Conservation (phyloP, 2,113 vertebrate species). For the Ammodramus savannarum region DNA sequence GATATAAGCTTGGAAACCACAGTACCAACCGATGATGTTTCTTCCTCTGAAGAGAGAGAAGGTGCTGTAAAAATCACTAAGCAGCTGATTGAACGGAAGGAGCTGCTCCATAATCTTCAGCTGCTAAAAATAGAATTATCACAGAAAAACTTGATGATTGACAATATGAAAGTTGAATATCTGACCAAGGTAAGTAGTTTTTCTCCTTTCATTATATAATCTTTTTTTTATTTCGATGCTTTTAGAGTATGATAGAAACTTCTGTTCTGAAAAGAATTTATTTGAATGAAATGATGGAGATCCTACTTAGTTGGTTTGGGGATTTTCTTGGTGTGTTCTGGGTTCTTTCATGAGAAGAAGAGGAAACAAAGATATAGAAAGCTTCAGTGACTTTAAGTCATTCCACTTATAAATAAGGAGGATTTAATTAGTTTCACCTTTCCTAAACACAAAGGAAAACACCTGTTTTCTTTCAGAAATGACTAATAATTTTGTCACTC, state of each 20-base stretch:
- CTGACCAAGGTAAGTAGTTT: slow-evolving; percentile 83
- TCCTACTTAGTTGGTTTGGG: not conserved
- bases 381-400: not conserved
- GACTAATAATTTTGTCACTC: not conserved
- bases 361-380: not conserved
- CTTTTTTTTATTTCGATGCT: not conserved
- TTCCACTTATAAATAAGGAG: not conserved
- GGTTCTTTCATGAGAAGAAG: not conserved
- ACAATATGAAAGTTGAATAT: slow-evolving; percentile 93
- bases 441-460: not conserved
- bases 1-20: slow-evolving; percentile 97
- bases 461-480: not conserved
- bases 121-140: slow-evolving; percentile 92
- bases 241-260: not conserved
- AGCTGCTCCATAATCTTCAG: slow-evolving; percentile 88
- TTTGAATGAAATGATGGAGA: not conserved
- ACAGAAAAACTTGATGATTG: slow-evolving; percentile 91
- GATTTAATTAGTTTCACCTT: not conserved
- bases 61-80: slow-evolving; percentile 85
- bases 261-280: not conserved
- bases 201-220: not conserved
- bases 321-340: not conserved
- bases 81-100: slow-evolving; percentile 90
- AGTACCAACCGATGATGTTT: slow-evolving; percentile 89
- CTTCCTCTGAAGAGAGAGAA: slow-evolving; percentile 90